Base-by-base conservation (phyloP, 2,888 invertebrate species). In the Augochlorella aurata region DNA sequence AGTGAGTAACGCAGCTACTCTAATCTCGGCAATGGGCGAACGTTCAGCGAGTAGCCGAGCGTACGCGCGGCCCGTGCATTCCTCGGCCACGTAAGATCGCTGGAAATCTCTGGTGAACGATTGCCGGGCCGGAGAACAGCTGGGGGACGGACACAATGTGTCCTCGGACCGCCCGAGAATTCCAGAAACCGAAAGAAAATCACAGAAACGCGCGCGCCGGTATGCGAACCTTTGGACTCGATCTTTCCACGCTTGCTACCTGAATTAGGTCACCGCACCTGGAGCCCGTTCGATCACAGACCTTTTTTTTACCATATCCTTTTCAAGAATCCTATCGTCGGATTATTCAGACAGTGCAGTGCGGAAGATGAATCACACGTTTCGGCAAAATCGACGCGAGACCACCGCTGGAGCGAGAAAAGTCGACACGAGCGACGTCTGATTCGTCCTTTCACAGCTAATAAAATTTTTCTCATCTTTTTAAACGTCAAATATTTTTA, bases 1-100 rank as follows among this genome's bases (percentile, higher is more conserved):
- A 84, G 79, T 77, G 81, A 86, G 81, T 81, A 85, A 79, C 77
- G 81, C 80, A 70, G 75, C 77, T 82, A 65, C 81, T 86, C 77
- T 81, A 79, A 84, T 82, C 79, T 84, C 77, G 79, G 79, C 79
- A 76, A 79, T 79, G 83, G 79, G 69, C 75, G 81, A 77, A 73
- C 74, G 52, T 77, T 84, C 80, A 52, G 70, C 72, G 81, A 71
- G 71, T 65, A 79, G 71, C 79, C 74, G 80, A 50, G 72, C 18
- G 50, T 49, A 21, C 24, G 61, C 58, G 69, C 44, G 67, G 61
- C 63, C 61, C 47, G 63, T 38, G 38, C 67, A 73, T 77, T 73
- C 79, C 73, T 61, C 67, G 77, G 58, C 24, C 77, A 29, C 74
- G 66, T 69, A 72, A 72, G 68, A 77, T 74, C 66, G 54, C 38